Conservation (phyloP, 2,888 invertebrate species). For the Hydropsyche betteni region DNA sequence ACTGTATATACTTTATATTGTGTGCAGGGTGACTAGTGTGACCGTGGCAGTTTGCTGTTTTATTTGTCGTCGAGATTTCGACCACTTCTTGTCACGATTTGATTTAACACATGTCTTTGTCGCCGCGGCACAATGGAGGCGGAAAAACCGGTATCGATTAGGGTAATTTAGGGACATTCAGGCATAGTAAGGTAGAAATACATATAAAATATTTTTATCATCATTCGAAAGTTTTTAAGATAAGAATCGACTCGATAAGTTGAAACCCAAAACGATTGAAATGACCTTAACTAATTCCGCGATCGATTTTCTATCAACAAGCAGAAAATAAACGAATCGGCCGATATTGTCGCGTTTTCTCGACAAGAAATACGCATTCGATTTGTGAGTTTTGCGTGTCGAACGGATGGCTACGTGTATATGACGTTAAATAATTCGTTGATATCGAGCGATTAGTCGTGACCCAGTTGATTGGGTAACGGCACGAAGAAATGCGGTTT, state of each 20-base stretch:
- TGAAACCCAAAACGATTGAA: too few species aligned
- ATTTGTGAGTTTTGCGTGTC: neutral
- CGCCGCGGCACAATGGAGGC: neutral
- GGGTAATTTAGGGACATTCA: too few species aligned
- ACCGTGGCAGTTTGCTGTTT: conserved; percentile 27
- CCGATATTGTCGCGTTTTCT: neutral
- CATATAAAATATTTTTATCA: too few species aligned
- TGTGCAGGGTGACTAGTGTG: conserved; percentile 25
- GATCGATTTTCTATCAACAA: too few species aligned
- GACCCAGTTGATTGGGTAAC: conserved; percentile 42
- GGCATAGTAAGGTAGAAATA: too few species aligned
- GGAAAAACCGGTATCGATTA: too few species aligned
- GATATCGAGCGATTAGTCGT: conserved; percentile 32
- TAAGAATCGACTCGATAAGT: too few species aligned
- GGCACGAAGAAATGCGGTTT: conserved; percentile 38
- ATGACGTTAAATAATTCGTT: conserved; percentile 19
- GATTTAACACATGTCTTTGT: conserved; percentile 39
- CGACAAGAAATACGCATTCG: conserved; percentile 13
- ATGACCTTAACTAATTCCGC: too few species aligned
- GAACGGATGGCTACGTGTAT: neutral
- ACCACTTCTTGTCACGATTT: conserved; percentile 35
- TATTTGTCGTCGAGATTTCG: conserved; percentile 31
- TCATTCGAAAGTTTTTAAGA: too few species aligned
- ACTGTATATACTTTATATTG: neutral
- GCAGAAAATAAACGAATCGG: neutral